Evolutionary conservation across 1,140 invertebrate genomes (phyloP).

Genomic region (Drosophila chauvacae): DNA sequence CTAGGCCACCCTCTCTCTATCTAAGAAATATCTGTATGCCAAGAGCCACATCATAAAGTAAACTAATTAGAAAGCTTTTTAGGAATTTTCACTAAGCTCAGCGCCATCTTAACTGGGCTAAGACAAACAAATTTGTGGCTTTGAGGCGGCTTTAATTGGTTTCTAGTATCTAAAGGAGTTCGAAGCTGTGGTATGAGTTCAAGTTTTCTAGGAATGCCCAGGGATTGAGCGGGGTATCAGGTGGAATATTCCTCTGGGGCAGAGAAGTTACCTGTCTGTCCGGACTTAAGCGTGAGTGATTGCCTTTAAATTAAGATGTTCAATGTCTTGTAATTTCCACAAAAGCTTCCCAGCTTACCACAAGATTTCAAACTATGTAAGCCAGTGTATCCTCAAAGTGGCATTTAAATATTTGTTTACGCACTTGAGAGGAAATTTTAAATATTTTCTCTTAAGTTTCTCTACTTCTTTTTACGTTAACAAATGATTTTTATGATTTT

Average conservation of each 20-base stretch:
- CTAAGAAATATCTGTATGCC: constrained; percentile 9
- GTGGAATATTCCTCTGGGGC: background rate
- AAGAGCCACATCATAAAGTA: constrained; percentile 53
- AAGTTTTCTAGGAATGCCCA: background rate
- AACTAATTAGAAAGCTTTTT: constrained; percentile 71
- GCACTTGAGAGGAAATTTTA: background rate
- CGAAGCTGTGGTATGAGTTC: background rate
- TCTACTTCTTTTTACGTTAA: background rate
- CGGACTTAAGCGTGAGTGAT: constrained; percentile 8
- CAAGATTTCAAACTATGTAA: background rate
- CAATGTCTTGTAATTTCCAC: background rate
- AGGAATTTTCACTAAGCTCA: constrained; percentile 38
- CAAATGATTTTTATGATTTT: background rate
- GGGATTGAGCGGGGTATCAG: background rate
- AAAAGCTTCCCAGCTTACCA: background rate
- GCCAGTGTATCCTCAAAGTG: too few species aligned
- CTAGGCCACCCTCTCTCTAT: constrained; percentile 27
- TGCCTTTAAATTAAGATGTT: constrained; percentile 19
- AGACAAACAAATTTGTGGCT: constrained; percentile 42
- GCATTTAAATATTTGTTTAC: background rate
- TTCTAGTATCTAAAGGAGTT: constrained; percentile 1
- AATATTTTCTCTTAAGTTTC: background rate
- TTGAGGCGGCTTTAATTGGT: constrained; percentile 16
- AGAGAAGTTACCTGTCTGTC: constrained; percentile 4
- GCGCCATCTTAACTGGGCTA: constrained; percentile 21